Base-by-base conservation (phyloP, 2,888 invertebrate genomes). In the Isoperla grammatica region DNA sequence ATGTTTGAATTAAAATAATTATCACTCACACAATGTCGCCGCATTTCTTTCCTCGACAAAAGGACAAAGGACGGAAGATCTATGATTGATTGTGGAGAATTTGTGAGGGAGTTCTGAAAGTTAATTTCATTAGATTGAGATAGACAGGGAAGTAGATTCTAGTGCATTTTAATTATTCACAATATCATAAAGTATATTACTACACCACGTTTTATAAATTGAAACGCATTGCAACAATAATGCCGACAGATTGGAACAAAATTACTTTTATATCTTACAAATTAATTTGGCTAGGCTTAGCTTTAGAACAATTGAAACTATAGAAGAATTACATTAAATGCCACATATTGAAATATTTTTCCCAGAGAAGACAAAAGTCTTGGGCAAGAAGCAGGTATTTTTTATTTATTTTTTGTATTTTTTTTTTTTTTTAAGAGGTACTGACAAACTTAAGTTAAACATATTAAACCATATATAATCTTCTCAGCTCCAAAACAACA, bases 171-270 rank as follows among this genome's bases (percentile, higher is more conserved):
- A 39, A 53, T 53, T 59, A 59, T 59, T 54, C 54, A 54, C 59
- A 59, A 54, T 53, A 54, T 59, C 59, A 59, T 59, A 59, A 53
- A 59, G 54, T 59, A 35, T 54, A 29, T 54, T 20, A 59, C 54
- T 53, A 43, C 29, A 42, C 59, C 53, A 59, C 54, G 54, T 37
- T 53, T 37, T 39, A 53, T 53, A 53, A 50, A 53, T 35, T 20
- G 35, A 53, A 53, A 53, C 39, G 53, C 37, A 53, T 53, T 17
- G 53, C 53, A 53, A 53, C 53, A 53, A 53, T 53, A 17, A 53
- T 53, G 37, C 39, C 53, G 53, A 53, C 53, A 39, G 53, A 37
- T 53, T 37, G 37, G 40, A 37, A 53, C 13, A 37, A 53, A 53
- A 53, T 39, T 17, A 49, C 19, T 17, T 39, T 53, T 19, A 37